These are phyloP conservation scores for Hiodon alosoides DNA, from an alignment of 2,113 vertebrate genomes.

Conservation along the genomic window DNA sequence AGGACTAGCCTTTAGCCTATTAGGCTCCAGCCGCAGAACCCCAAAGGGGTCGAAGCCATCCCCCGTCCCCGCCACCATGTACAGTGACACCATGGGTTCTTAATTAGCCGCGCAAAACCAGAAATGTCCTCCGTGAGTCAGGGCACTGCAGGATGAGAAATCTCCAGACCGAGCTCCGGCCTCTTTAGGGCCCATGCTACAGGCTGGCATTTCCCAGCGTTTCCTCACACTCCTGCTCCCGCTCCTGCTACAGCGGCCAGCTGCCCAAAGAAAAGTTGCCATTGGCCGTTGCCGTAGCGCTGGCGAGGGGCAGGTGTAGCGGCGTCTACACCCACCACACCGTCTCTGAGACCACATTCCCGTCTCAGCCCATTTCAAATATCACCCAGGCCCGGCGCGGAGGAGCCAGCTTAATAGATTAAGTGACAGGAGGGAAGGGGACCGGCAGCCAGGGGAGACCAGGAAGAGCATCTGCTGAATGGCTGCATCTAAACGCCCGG, in stretches of 20 bases:
- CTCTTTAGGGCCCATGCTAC: no score
- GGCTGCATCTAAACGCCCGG: conserved; percentile 60
- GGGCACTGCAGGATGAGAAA: not conserved
- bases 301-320: no score
- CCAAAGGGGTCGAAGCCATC: not conserved
- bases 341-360: not conserved
- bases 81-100: not conserved
- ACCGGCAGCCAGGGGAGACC: conserved; percentile 53
- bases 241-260: no score
- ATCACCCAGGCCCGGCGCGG: conserved; percentile 15
- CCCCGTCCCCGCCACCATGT: not conserved
- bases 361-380: conserved; percentile 6
- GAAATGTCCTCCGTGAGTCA: conserved; percentile 7
- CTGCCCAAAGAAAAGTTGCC: no score
- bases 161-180: not conserved
- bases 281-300: no score
- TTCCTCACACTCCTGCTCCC: no score
- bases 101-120: not conserved
- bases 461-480: conserved; percentile 70
- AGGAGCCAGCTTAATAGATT: conserved; percentile 62
- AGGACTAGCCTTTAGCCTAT: no score
- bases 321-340: no score
- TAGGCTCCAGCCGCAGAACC: no score
- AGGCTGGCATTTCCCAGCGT: no score
- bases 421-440: conserved; percentile 57